Base-by-base conservation (phyloP, 2,888 invertebrate species). In the Polyommatus icarus region DNA sequence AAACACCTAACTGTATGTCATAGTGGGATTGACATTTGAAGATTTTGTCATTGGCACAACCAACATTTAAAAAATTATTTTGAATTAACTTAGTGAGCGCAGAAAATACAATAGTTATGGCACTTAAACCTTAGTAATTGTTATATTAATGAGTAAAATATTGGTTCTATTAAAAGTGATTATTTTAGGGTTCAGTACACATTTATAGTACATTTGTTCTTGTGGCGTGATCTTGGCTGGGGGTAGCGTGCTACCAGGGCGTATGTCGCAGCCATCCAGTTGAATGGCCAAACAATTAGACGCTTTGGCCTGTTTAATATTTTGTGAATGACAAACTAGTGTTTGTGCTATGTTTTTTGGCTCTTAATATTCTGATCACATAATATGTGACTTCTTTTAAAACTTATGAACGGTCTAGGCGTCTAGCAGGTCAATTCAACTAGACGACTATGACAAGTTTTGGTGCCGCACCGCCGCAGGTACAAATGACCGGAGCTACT, bases 141-240 rank as follows among this genome's bases (percentile, higher is more conserved):
- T n/a, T 46, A 46, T 12, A 46, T 73, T 46, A 40, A 73, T 46
- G 61, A 77, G 76, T 71, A 72, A 73, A 61, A 59, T 32, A 76
- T 75, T 5, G 29, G 76, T 72, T 29, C 61, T 54, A 75, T 50
- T 75, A 59, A 76, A 72, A 57, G 79, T 79, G 80, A 67, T 29
- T 67, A 79, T 73, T 77, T 67, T 57, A 77, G 59, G 71, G 77
- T 86, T 86, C 86, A 86, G 87, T 88, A 89, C 87, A 88, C 84
- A 84, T 87, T 29, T 77, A 40, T 24, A 46, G 20, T 46, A 46
- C 20, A 46, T 73, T 73, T 46, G 73, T 73, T 46, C 40, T 46
- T 46, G 46, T 24, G 73, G 73, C 73, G 73, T 20, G 67, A 67
- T 24, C 4, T 24, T 12, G 12, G 12, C 67, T 29, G 12, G 29